Evolutionary conservation across 1,140 invertebrate genomes (phyloP), one percentile per base, ranked within the genome.

Genomic region (Neodiprion pinetum): DNA sequence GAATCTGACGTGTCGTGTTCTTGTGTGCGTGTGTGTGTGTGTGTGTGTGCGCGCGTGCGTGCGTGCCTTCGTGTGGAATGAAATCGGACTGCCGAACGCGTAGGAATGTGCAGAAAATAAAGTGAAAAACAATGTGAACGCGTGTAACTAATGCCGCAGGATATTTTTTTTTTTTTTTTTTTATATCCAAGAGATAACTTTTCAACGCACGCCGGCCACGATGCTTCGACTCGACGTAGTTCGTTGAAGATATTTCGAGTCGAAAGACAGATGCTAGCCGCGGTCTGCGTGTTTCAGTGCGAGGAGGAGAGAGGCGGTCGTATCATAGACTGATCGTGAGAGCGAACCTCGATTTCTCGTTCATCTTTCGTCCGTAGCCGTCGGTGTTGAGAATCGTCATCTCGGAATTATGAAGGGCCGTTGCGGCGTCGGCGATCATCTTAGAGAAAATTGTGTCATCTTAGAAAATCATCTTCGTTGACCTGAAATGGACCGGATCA

Each of bases 401-500:
- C 17, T 65, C 61, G 17, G 7, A 65, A 14, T 2, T 65, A 21
- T 17, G 17, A 65, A 65, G 61, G 12, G 61, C 61, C 61, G 61
- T 14, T 14, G 12, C 12, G 1, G 12, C 61, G 17, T 65, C 12
- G 61, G 17, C 61, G 12, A 14, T 1, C 17, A 21, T 65, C 12
- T 69, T 69, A 5, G 1, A 23, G 23, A 47, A 61, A 61, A 17
- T 69, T 69, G 21, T 69, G 67, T 47, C 67, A 69, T 21, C 17
- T 47, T 5, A 23, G 12, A 23, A 47, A 69, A 10, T 23, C 23
- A 21, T 69, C 17, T 69, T 21, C 67, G 23, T 69, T 69, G 11
- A 69, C 67, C 67, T 17, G 9, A 69, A 69, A 69, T 69, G 67
- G 67, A 69, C 11, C 21, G 9, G n/a, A 14, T 69, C 67, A 69